phyloP scores from a whole-genome alignment of 2,113 vertebrate species.

The Ursus arctos region DNA sequence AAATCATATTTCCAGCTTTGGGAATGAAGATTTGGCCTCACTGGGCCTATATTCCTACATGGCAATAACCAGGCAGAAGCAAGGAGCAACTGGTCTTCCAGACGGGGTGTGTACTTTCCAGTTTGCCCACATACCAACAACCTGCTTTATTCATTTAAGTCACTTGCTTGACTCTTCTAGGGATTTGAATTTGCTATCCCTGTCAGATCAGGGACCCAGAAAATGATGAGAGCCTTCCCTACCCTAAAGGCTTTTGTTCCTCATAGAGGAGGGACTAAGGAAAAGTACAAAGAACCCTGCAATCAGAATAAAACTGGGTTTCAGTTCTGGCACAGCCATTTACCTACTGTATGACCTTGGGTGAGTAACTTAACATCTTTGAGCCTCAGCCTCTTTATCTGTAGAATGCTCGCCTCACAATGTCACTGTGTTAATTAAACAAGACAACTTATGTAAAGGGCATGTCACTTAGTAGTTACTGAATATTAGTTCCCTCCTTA shows the following conservation, averaged over 20 bases:
- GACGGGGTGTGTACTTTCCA: not conserved
- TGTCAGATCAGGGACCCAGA: not conserved
- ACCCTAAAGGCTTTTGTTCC: not conserved
- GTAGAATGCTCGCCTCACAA: not conserved
- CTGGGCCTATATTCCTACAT: not conserved
- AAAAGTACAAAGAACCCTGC: not conserved
- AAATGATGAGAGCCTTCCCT: conserved; percentile 20
- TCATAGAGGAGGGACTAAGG: not conserved
- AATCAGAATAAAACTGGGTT: not conserved
- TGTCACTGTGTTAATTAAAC: conserved; percentile 15
- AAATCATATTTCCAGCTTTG: conserved; percentile 8
- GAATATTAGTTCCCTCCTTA: conserved; percentile 44
- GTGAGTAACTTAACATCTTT: conserved; percentile 14
- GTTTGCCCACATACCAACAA: not conserved
- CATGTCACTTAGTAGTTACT: not conserved
- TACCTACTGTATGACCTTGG: not conserved
- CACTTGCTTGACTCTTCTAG: not conserved
- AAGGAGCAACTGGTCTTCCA: not conserved
- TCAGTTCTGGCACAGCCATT: not conserved
- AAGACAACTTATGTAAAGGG: conserved; percentile 34
- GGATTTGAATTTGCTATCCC: not conserved
- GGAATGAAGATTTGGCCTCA: not conserved
- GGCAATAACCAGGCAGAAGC: not conserved
- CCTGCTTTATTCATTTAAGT: not conserved
- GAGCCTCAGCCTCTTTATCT: not conserved